Conservation (phyloP, 2,888 invertebrate genomes). For the Bibio marci region DNA sequence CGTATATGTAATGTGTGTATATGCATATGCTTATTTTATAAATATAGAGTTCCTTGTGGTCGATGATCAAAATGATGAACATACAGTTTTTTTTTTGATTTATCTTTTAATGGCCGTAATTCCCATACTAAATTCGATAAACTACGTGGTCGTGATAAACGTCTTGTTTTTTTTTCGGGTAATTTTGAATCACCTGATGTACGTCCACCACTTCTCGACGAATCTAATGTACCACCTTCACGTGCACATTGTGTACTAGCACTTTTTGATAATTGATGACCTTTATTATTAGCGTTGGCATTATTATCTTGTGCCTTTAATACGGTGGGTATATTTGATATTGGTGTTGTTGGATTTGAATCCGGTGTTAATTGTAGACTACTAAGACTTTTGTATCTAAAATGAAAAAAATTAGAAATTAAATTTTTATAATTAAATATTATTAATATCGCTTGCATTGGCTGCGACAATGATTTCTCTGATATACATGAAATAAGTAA, state of each 20-base stretch:
- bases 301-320: slow-evolving; percentile 1
- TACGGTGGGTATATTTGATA: slow-evolving; percentile 26
- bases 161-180: slow-evolving; percentile 66
- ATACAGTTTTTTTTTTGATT: slow-evolving; percentile 30
- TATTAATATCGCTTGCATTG: too few species aligned
- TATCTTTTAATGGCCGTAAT: slow-evolving; percentile 31
- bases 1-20: too few species aligned
- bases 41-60: slow-evolving; percentile 29
- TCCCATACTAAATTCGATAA: slow-evolving; percentile 81
- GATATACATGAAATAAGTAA: too few species aligned
- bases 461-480: too few species aligned
- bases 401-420: background rate
- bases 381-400: slow-evolving; percentile 29
- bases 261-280: slow-evolving; percentile 16
- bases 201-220: slow-evolving; percentile 74
- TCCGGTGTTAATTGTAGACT: slow-evolving; percentile 29
- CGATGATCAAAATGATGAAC: slow-evolving; percentile 30
- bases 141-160: slow-evolving; percentile 67
- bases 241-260: slow-evolving; percentile 31
- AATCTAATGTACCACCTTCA: slow-evolving; percentile 74
- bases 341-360: slow-evolving; percentile 25
- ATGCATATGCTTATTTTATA: slow-evolving; percentile 15
- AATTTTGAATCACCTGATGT: slow-evolving; percentile 76
- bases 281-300: slow-evolving; percentile 8
- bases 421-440: too few species aligned